These are phyloP conservation scores for Agriopis leucophaearia DNA, from an alignment of 2,888 invertebrate species.

Conservation along the genomic window DNA sequence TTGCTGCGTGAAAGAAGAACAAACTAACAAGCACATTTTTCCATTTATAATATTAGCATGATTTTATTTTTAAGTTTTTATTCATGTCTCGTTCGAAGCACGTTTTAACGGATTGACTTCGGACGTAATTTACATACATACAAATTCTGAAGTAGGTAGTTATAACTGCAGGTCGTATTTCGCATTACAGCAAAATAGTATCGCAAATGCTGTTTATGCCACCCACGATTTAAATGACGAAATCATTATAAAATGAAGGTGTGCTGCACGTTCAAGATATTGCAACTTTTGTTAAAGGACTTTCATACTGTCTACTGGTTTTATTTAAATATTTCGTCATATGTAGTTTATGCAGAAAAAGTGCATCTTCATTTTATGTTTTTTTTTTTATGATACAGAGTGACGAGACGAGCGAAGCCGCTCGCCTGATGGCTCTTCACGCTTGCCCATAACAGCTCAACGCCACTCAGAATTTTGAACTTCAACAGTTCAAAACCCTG, in stretches of 20 bases:
- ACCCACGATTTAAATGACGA: constrained; percentile 36
- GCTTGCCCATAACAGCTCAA: too few relatives aligned
- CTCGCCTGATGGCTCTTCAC: too few relatives aligned
- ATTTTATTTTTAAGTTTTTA: background rate
- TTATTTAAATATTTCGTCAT: background rate
- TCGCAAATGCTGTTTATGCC: constrained; percentile 25
- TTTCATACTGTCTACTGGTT: background rate
- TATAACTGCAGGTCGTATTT: constrained; percentile 10
- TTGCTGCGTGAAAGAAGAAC: too few relatives aligned
- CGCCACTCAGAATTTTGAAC: too few relatives aligned
- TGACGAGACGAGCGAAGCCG: too few relatives aligned
- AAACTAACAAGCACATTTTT: too few relatives aligned
- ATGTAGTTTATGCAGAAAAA: too few relatives aligned
- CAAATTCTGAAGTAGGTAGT: constrained; percentile 6
- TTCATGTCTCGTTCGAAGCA: background rate
- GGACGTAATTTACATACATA: constrained; percentile 1
- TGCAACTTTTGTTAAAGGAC: constrained; percentile 3
- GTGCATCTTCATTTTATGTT: too few relatives aligned
- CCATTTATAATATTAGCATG: too few relatives aligned
- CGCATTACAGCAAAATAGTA: constrained; percentile 16
- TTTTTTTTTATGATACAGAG: too few relatives aligned
- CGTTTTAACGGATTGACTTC: background rate
- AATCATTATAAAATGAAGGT: constrained; percentile 38
- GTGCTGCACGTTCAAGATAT: constrained; percentile 24
- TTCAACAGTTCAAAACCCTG: too few relatives aligned